phyloP scores from a whole-genome alignment of 2,113 vertebrate genomes.

The Ameiurus melas region DNA sequence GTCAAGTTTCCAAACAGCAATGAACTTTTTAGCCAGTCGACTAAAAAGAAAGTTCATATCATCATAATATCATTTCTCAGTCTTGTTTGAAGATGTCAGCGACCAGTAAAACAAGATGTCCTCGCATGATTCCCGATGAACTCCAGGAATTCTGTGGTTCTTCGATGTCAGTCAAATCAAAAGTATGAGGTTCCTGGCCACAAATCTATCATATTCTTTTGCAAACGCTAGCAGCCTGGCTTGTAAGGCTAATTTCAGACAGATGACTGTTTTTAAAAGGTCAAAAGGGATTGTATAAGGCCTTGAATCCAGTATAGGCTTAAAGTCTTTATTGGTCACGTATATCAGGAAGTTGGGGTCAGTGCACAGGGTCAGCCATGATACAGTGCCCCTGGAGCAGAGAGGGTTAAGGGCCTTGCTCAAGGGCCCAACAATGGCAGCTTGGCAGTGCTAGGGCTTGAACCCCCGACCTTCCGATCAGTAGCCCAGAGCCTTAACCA shows the following conservation, averaged over 20 bases:
- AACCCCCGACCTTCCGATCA: too few species aligned
- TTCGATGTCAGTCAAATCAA: not conserved
- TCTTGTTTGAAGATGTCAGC: not conserved
- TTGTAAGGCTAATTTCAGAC: not conserved
- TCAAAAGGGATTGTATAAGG: not conserved
- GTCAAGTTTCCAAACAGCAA: not conserved
- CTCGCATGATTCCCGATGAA: not conserved
- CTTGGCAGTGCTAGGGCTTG: too few species aligned
- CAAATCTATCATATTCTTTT: not conserved
- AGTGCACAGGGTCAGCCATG: too few species aligned
- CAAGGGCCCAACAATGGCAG: too few species aligned
- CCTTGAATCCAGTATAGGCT: not conserved
- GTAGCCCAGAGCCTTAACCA: too few species aligned
- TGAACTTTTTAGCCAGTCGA: not conserved
- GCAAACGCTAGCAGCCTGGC: not conserved
- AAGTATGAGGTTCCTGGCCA: not conserved
- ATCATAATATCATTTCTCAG: not conserved
- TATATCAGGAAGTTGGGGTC: too few species aligned
- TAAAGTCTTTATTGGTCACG: not conserved
- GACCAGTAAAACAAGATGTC: not conserved
- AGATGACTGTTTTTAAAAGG: not conserved
- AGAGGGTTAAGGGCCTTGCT: too few species aligned
- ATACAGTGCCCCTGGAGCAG: too few species aligned
- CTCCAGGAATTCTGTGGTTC: not conserved
- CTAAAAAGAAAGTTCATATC: not conserved